Conservation (phyloP, 2,888 invertebrate species). For the Stratiomys singularior region DNA sequence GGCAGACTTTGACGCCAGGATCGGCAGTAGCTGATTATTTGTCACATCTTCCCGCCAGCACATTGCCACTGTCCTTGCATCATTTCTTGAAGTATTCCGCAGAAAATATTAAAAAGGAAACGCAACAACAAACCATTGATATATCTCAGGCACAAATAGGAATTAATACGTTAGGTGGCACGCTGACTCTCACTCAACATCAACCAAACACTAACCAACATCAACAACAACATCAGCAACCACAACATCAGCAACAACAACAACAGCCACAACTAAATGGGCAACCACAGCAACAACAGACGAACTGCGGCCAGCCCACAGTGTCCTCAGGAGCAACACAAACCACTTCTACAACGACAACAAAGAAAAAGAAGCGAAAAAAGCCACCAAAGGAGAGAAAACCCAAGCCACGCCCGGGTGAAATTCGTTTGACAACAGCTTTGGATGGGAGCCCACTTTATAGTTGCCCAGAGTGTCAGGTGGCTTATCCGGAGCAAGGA, state of each 20-base stretch:
- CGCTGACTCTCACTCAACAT: constrained; percentile 49
- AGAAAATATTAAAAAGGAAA: constrained; percentile 79
- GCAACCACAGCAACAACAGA: constrained; percentile 53
- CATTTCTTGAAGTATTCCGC: constrained; percentile 86
- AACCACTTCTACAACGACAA: constrained; percentile 59
- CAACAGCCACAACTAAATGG: constrained; percentile 56
- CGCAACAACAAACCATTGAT: constrained; percentile 59
- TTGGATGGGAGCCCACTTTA: constrained; percentile 84
- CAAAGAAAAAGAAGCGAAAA: constrained; percentile 84
- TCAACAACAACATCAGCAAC: constrained; percentile 58
- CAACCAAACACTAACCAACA: constrained; percentile 55
- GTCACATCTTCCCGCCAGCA: constrained; percentile 79
- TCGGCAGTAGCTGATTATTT: constrained; percentile 87
- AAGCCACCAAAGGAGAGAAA: constrained; percentile 78
- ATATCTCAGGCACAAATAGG: constrained; percentile 52
- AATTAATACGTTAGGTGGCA: constrained; percentile 47
- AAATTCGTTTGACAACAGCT: constrained; percentile 82
- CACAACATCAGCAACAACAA: constrained; percentile 61
- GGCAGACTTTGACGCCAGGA: constrained; percentile 71
- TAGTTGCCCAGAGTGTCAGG: constrained; percentile 89
- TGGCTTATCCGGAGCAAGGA: constrained; percentile 87
- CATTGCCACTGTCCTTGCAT: constrained; percentile 80
- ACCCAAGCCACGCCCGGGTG: constrained; percentile 82
- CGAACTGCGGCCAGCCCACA: constrained; percentile 18
- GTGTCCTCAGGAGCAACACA: constrained; percentile 56